Conservation (phyloP, 2,888 invertebrate species). For the Mystacides longicornis region DNA sequence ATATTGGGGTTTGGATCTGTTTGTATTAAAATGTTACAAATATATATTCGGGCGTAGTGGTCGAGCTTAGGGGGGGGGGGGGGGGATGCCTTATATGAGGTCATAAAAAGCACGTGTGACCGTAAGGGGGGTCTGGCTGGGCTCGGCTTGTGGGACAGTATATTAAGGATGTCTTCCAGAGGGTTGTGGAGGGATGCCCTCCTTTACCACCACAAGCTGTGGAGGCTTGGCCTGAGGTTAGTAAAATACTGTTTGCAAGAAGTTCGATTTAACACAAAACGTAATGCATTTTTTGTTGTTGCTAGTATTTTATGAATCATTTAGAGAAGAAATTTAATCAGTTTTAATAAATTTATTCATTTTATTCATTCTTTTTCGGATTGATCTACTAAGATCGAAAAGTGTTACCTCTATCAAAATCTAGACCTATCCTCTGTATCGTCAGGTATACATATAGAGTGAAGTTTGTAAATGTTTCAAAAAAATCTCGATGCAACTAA, state of each 20-base stretch:
- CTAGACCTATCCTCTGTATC: too few species aligned
- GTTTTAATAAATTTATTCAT: too few species aligned
- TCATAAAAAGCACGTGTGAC: constrained; percentile 26
- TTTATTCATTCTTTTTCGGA: too few species aligned
- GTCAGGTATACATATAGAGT: too few species aligned
- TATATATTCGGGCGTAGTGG: constrained; percentile 14
- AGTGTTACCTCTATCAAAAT: too few species aligned
- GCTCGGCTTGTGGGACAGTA: not conserved
- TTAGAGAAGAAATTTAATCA: too few species aligned
- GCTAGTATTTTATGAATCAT: too few species aligned
- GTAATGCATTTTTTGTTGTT: too few species aligned
- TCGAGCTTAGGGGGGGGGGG: constrained; percentile 14
- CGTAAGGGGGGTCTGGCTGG: constrained; percentile 11
- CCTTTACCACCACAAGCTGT: not conserved
- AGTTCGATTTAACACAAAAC: not conserved
- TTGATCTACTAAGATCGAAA: too few species aligned
- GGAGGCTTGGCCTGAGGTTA: constrained; percentile 3
- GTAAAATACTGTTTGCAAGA: not conserved
- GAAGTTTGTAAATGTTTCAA: too few species aligned
- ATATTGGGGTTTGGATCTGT: not conserved
- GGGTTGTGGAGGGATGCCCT: not conserved
- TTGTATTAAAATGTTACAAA: not conserved
- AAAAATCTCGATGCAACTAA: too few species aligned
- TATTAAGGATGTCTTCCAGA: constrained; percentile 5
- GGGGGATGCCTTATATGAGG: constrained; percentile 25